Conservation (phyloP, 1,140 invertebrate species). For the Bombus polaris region DNA sequence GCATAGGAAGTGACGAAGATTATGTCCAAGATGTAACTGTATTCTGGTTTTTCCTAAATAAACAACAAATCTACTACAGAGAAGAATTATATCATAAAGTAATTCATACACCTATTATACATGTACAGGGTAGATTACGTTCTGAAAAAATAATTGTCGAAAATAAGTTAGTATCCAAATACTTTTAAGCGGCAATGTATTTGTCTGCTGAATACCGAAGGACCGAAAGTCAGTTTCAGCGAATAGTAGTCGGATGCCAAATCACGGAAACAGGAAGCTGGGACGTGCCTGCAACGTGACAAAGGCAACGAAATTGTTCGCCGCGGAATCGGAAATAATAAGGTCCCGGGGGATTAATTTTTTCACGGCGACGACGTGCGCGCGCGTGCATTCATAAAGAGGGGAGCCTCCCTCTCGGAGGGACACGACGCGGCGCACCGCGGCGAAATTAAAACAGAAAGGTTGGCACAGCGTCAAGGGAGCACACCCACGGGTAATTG, state of each 20-base stretch:
- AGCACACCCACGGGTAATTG: slow-evolving; percentile 62
- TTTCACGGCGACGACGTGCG: not conserved
- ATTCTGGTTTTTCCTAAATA: no score
- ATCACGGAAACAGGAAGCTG: no score
- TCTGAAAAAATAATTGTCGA: no score
- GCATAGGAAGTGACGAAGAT: no score
- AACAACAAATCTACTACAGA: no score
- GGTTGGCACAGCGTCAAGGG: slow-evolving; percentile 48
- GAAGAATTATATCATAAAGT: no score
- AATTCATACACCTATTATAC: no score
- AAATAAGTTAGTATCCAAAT: not conserved
- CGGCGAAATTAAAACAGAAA: slow-evolving; percentile 65
- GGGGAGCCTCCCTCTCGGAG: not conserved
- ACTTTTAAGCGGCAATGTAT: not conserved
- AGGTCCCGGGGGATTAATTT: slow-evolving; percentile 33
- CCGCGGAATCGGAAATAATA: slow-evolving; percentile 38
- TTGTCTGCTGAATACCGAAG: not conserved
- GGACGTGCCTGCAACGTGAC: not conserved
- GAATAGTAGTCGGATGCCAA: not conserved
- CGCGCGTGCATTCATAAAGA: slow-evolving; percentile 49
- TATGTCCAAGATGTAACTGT: no score
- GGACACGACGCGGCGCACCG: slow-evolving; percentile 22
- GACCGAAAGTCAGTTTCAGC: not conserved
- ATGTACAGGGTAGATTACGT: no score
- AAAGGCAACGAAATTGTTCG: not conserved